Conservation (phyloP, 2,888 invertebrate species). For the Megaustenia siamemsis region DNA sequence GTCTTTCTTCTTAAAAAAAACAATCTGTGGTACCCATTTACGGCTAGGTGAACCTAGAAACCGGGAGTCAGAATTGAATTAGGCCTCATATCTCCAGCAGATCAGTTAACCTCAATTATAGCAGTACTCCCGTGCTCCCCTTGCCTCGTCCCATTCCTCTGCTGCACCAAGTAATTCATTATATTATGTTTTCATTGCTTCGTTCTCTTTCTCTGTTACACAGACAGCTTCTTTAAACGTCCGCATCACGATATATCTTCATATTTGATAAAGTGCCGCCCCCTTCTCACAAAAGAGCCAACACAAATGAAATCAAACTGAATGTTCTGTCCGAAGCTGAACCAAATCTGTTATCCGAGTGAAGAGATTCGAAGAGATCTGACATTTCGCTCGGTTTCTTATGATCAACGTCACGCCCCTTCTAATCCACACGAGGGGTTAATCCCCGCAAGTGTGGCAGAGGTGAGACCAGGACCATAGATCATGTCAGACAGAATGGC, state of each 20-base stretch:
- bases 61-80: too few relatives aligned
- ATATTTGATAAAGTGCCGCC: not conserved
- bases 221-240: too few relatives aligned
- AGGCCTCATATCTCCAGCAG: too few relatives aligned
- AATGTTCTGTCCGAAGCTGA: constrained; percentile 19
- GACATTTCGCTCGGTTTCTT: constrained; percentile 21
- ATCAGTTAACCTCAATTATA: too few relatives aligned
- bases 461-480: constrained; percentile 29
- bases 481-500: constrained; percentile 44
- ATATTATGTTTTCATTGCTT: too few relatives aligned
- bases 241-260: not conserved
- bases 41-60: too few relatives aligned
- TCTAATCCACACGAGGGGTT: constrained; percentile 30
- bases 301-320: constrained; percentile 3
- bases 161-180: too few relatives aligned
- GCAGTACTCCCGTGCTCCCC: too few relatives aligned
- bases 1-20: too few relatives aligned
- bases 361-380: not conserved
- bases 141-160: too few relatives aligned
- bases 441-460: constrained; percentile 32
- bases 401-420: constrained; percentile 36
- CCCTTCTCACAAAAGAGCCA: not conserved
- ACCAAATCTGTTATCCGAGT: constrained; percentile 19
- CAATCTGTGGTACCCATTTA: too few relatives aligned
- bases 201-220: too few relatives aligned